These are phyloP conservation scores for Acleris sparsana DNA, from an alignment of 2,888 invertebrate genomes.

Conservation along the genomic window DNA sequence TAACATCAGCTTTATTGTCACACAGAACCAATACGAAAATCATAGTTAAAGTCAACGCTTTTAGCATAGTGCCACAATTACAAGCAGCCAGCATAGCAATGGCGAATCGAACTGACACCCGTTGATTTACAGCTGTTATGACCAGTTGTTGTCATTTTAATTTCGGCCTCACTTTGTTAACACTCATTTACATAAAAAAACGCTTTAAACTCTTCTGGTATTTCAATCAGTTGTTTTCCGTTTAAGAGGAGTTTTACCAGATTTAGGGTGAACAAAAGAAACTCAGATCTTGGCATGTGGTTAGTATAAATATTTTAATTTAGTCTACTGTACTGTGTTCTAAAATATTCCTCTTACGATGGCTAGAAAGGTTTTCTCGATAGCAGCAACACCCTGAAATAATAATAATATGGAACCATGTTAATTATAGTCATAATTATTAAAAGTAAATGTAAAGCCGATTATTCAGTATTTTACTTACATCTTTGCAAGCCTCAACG, in stretches of 20 bases:
- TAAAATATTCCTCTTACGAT: slow-evolving; percentile 55
- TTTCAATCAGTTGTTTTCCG: neutral
- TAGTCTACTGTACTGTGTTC: slow-evolving; percentile 21
- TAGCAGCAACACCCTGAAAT: slow-evolving; percentile 58
- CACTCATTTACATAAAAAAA: slow-evolving; percentile 27
- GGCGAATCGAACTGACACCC: slow-evolving; percentile 21
- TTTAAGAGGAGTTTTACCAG: slow-evolving; percentile 3
- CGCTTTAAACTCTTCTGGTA: slow-evolving; percentile 17
- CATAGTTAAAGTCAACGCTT: slow-evolving; percentile 15
- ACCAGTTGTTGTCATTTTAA: slow-evolving; percentile 32
- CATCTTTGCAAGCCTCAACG: slow-evolving; percentile 62
- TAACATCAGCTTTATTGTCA: slow-evolving; percentile 17
- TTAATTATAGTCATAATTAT: no score
- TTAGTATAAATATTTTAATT: slow-evolving; percentile 4
- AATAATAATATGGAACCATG: slow-evolving; percentile 6
- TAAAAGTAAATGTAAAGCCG: no score
- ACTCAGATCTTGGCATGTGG: slow-evolving; percentile 1
- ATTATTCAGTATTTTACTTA: slow-evolving; percentile 47
- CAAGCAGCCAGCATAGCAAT: slow-evolving; percentile 2
- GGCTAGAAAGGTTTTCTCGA: slow-evolving; percentile 56
- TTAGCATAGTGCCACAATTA: slow-evolving; percentile 25
- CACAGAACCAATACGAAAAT: slow-evolving; percentile 22
- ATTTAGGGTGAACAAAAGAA: slow-evolving; percentile 14
- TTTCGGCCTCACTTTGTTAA: slow-evolving; percentile 30
- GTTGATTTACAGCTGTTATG: slow-evolving; percentile 33